Base-by-base conservation (phyloP, 2,113 vertebrate species). In the Anser cygnoides region DNA sequence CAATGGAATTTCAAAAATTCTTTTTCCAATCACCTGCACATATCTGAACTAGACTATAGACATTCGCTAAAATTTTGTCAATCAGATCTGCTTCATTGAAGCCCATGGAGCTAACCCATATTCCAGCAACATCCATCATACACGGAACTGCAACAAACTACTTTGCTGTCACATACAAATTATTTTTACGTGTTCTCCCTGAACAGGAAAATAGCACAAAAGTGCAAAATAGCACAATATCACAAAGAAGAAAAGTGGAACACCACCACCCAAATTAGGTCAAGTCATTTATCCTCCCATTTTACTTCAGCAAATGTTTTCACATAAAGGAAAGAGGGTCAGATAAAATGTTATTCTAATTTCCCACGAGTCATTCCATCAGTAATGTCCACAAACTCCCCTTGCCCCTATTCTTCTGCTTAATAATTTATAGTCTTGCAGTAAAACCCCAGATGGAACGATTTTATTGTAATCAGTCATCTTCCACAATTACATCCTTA, bases 401-500 rank as follows among this genome's bases (percentile, higher is more conserved):
- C 4, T 25, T 35, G 2, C 6, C 17, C 6, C 6, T 41, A 5
- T 37, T 59, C 78, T 96, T 94, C 70, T 93, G 19, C 90, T 92
- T 96, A 70, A 65, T 93, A 94, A 96, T 96, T 97, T 91, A 90
- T 61, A 77, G 49, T 85, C 55, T 58, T 82, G 71, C 43, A 41
- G 41, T 81, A 92, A 96, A 94, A 94, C 14, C 61, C 31, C 28
- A 23, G 75, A 77, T 92, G 25, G 20, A 92, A 78, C 44, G 96
- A 94, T 67, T 55, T 59, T 50, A 29, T 28, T 81, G 73, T 77
- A 88, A 95, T 94, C 71, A 91, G 84, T 97, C 89, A 88, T 31
- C 35, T 79, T 70, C 58, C 72, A 79, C 71, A 74, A 72, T 76
- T 82, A 75, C 31, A 74, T 44, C 35, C 37, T 95, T 92, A 90